Percentiles rank a stretch among this genome's conserved stretches.
Evolutionary conservation across 2,888 invertebrate species (phyloP).

Genomic region (Antitype chi): DNA sequence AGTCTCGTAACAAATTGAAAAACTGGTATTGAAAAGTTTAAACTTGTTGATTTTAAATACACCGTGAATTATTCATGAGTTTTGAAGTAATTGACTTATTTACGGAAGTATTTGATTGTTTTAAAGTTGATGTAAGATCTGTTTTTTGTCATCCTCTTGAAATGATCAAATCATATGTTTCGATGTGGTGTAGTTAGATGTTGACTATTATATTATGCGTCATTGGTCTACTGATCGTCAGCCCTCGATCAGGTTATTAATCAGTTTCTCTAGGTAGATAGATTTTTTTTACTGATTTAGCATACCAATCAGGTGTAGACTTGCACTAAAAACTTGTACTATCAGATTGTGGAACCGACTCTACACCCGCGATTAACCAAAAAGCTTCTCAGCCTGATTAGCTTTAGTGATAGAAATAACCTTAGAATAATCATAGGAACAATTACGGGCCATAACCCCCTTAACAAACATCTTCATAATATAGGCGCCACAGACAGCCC

Average conservation of each 20-base stretch:
- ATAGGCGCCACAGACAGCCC: too few relatives aligned
- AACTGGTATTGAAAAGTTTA: not conserved
- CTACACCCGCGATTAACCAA: too few relatives aligned
- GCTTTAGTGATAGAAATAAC: too few relatives aligned
- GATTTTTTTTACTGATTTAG: not conserved
- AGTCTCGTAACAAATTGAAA: not conserved
- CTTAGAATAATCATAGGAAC: too few relatives aligned
- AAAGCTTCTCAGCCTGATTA: too few relatives aligned
- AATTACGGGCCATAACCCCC: too few relatives aligned
- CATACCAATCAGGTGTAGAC: not conserved
- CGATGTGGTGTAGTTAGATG: not conserved
- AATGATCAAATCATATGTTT: not conserved
- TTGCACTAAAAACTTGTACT: not conserved
- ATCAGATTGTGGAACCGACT: not conserved
- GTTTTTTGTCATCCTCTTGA: constrained; percentile 1
- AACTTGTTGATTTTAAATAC: not conserved
- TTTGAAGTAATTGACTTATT: constrained; percentile 26
- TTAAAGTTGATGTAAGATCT: constrained; percentile 6
- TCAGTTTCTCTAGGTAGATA: not conserved
- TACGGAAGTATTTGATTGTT: constrained; percentile 19
- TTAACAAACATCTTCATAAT: too few relatives aligned
- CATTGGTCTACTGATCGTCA: not conserved
- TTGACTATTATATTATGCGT: not conserved
- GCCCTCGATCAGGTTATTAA: not conserved
- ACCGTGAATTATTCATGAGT: constrained; percentile 2